A percentile compares a stretch with the other conserved stretches of the same genome.
phyloP scores from a whole-genome alignment of 2,888 invertebrate genomes.

The Xestobium rufovillosum region DNA sequence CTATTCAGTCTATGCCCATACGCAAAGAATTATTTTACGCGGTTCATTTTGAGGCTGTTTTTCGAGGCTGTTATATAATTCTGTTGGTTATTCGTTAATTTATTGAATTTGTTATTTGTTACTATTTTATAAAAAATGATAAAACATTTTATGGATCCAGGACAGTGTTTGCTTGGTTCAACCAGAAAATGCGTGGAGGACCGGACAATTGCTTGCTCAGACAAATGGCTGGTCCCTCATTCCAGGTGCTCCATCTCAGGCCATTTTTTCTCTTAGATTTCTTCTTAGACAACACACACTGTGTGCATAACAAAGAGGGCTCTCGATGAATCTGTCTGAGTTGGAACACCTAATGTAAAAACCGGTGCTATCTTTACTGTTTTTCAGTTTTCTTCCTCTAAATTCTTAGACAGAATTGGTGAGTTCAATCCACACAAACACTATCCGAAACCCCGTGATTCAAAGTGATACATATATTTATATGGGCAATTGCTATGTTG shows the following conservation, averaged over 20 bases:
- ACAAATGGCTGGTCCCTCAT: no score
- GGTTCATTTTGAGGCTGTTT: no score
- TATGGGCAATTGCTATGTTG: conserved; percentile 34
- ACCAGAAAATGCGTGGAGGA: conserved; percentile 2
- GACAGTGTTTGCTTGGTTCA: conserved; percentile 32
- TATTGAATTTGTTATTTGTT: conserved; percentile 38
- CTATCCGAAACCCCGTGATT: conserved; percentile 34
- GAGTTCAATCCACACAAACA: conserved; percentile 27
- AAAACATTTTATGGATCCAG: conserved; percentile 27
- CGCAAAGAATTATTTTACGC: no score
- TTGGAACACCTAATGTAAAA: no score
- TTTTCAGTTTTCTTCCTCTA: conserved; percentile 5
- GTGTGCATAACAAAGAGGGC: no score
- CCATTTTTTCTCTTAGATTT: no score
- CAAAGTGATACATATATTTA: conserved; percentile 40
- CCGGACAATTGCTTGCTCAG: no score
- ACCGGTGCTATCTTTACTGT: no score
- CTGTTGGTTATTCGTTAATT: conserved; percentile 30
- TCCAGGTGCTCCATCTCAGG: no score
- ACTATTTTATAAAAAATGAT: conserved; percentile 40
- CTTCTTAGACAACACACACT: no score
- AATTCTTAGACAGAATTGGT: conserved; percentile 5
- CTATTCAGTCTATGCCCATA: no score
- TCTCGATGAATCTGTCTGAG: no score
- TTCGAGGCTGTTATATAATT: conserved; percentile 34